These are phyloP conservation scores for Apogon talboti DNA, from an alignment of 2,797 vertebrate species.

Conservation along the genomic window DNA sequence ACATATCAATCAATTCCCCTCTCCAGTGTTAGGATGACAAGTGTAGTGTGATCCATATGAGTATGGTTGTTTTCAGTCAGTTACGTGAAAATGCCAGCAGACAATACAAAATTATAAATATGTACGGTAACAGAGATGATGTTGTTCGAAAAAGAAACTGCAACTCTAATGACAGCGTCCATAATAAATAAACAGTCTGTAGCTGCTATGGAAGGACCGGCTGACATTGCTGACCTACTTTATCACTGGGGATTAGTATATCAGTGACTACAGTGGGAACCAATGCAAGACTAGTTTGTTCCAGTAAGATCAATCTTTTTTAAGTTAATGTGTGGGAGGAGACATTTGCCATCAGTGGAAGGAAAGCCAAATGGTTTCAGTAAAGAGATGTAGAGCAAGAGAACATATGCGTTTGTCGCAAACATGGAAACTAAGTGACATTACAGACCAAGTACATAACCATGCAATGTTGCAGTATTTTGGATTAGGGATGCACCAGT, in stretches of 20 bases:
- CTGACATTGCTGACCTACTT: constrained; percentile 44
- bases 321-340: constrained; percentile 35
- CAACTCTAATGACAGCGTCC: constrained; percentile 7
- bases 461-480: too few species aligned
- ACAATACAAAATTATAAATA: not conserved
- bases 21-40: not conserved
- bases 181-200: constrained; percentile 25
- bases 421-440: not conserved
- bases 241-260: constrained; percentile 44
- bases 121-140: too few species aligned
- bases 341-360: constrained; percentile 13
- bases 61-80: constrained; percentile 8
- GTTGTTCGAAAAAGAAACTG: constrained; percentile 20
- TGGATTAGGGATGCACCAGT: too few species aligned
- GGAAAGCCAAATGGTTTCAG: constrained; percentile 14
- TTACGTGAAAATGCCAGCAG: not conserved
- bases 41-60: constrained; percentile 1
- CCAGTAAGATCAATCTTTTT: constrained; percentile 54
- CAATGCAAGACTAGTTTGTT: constrained; percentile 31
- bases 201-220: constrained; percentile 6
- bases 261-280: constrained; percentile 57
- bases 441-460: not conserved
- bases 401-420: not conserved
- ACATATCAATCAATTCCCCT: too few species aligned
- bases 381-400: too few species aligned